Percentiles rank a stretch among this genome's conserved stretches.
phyloP scores from a whole-genome alignment of 2,888 invertebrate species.

The Blera fallax region DNA sequence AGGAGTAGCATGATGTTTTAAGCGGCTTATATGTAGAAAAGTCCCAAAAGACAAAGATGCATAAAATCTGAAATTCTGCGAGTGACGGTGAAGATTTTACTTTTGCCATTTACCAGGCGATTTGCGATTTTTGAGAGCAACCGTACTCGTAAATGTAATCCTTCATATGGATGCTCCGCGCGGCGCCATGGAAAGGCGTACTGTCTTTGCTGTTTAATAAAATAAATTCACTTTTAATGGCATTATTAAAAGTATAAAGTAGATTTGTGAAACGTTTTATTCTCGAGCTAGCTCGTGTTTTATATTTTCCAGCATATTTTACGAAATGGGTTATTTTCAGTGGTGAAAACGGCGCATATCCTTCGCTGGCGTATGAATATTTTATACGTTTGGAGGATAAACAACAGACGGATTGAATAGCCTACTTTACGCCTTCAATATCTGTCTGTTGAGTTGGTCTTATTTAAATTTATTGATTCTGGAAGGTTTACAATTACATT shows the following conservation, averaged over 20 bases:
- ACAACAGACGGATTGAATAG: background rate
- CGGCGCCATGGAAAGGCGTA: background rate
- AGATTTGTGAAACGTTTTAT: background rate
- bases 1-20: background rate
- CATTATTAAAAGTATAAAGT: background rate
- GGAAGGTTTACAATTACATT: background rate
- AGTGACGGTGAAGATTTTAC: background rate
- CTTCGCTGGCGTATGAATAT: background rate
- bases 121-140: background rate
- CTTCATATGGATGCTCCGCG: background rate
- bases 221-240: background rate
- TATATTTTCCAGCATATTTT: background rate
- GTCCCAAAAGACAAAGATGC: background rate
- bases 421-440: background rate
- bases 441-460: background rate
- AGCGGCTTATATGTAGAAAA: background rate
- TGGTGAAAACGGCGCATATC: background rate
- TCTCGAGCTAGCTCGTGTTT: no score
- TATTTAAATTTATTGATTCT: slow-evolving; percentile 8
- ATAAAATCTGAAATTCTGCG: background rate
- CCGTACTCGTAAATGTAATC: background rate
- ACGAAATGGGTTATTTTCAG: background rate
- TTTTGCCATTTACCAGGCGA: background rate
- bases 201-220: background rate
- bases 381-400: background rate